Evolutionary conservation across 1,140 invertebrate species (phyloP).

Genomic region (Chymomyza costata): DNA sequence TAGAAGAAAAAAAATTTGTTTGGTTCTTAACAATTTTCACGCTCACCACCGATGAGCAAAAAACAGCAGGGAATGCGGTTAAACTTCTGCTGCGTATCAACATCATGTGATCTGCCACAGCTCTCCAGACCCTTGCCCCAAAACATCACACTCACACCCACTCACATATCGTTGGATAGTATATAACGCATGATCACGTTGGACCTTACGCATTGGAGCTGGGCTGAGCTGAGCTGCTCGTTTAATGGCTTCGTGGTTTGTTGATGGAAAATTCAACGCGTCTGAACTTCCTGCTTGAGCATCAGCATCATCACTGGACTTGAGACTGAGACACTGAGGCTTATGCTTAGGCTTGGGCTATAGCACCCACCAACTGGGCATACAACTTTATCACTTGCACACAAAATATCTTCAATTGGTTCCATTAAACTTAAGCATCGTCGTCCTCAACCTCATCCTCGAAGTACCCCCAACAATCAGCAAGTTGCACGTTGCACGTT

Average conservation of each 20-base stretch:
- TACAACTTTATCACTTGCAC: conserved; percentile 72
- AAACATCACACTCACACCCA: neutral
- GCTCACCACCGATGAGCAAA: conserved; percentile 7
- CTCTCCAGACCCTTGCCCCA: neutral
- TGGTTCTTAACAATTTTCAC: conserved; percentile 47
- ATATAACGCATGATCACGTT: conserved; percentile 66
- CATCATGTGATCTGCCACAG: conserved; percentile 48
- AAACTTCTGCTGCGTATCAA: conserved; percentile 46
- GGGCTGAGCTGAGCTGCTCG: too few species aligned
- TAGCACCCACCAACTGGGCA: conserved; percentile 57
- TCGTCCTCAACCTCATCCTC: too few species aligned
- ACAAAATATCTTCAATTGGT: conserved; percentile 73
- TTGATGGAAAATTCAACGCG: conserved; percentile 50
- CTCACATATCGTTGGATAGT: too few species aligned
- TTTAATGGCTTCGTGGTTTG: conserved; percentile 66
- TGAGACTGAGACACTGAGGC: too few species aligned
- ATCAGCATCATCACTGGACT: neutral
- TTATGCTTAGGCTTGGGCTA: neutral
- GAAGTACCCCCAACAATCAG: conserved; percentile 31
- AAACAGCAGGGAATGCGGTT: too few species aligned
- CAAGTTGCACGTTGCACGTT: neutral
- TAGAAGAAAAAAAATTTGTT: too few species aligned
- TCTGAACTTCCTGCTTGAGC: conserved; percentile 15
- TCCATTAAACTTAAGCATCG: conserved; percentile 69
- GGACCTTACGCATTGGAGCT: conserved; percentile 58